These are phyloP conservation scores for Cheilosia pagana DNA, from an alignment of 2,888 invertebrate species.

Conservation along the genomic window DNA sequence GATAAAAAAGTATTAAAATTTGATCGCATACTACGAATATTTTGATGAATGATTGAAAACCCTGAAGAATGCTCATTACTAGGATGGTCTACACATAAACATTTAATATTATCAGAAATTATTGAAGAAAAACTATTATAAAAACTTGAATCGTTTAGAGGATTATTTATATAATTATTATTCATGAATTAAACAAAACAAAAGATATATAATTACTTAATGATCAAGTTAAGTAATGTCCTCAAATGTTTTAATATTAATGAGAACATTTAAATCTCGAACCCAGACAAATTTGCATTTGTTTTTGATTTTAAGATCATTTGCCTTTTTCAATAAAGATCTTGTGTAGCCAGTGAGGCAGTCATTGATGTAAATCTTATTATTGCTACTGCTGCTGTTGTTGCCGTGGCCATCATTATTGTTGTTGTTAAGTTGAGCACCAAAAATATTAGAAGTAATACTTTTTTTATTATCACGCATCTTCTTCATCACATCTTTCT, in stretches of 20 bases:
- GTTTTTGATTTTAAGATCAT: conserved; percentile 29
- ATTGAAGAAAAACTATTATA: too few relatives aligned
- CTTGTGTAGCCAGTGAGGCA: conserved; percentile 5
- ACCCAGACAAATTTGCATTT: conserved; percentile 36
- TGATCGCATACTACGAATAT: not conserved
- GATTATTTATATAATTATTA: too few relatives aligned
- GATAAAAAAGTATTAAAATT: conserved; percentile 6
- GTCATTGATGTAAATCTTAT: not conserved
- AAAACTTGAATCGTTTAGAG: too few relatives aligned
- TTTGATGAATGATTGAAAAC: conserved; percentile 4
- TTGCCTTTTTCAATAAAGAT: conserved; percentile 33
- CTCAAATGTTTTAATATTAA: conserved; percentile 17
- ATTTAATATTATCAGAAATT: conserved; percentile 5
- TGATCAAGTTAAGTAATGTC: too few relatives aligned
- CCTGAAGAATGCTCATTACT: conserved; percentile 7
- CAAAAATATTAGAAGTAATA: not conserved
- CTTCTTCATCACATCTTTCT: conserved; percentile 11
- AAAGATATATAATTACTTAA: too few relatives aligned
- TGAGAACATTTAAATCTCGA: conserved; percentile 21
- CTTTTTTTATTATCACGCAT: conserved; percentile 19
- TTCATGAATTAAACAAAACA: too few relatives aligned
- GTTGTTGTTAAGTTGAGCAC: not conserved
- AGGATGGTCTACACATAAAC: conserved; percentile 29
- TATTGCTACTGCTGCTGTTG: not conserved
- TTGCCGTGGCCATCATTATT: not conserved